A percentile compares a stretch with the other conserved stretches of the same genome.
phyloP scores from a whole-genome alignment of 2,888 invertebrate species.

The Orgyia antiqua region DNA sequence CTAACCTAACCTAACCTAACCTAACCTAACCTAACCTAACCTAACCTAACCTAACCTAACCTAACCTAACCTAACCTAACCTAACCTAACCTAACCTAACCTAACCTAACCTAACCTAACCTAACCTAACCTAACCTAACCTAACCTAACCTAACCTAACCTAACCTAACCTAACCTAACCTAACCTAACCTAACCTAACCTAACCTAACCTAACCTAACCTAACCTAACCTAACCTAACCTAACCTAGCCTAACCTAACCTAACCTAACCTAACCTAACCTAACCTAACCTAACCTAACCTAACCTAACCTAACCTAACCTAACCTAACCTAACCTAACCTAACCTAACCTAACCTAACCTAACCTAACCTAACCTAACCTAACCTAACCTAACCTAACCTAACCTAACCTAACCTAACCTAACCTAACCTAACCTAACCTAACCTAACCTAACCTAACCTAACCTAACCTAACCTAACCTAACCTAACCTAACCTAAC shows the following conservation, averaged over 20 bases:
- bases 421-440: constrained; percentile 16
- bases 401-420: constrained; percentile 15
- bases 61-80: constrained; percentile 6
- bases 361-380: constrained; percentile 4
- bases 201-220: constrained; percentile 9
- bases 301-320: constrained; percentile 18
- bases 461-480: constrained; percentile 21
- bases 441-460: constrained; percentile 21
- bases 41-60: constrained; percentile 11
- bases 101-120: constrained; percentile 9
- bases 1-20: constrained; percentile 4
- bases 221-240: constrained; percentile 8
- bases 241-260: constrained; percentile 8
- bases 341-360: constrained; percentile 11
- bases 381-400: constrained; percentile 15
- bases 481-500: constrained; percentile 25
- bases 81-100: constrained; percentile 11
- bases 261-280: constrained; percentile 11
- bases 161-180: constrained; percentile 21
- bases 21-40: constrained; percentile 10
- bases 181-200: constrained; percentile 14
- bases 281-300: constrained; percentile 11
- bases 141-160: constrained; percentile 21
- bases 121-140: constrained; percentile 3
- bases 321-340: constrained; percentile 14